Base-by-base conservation (phyloP, 2,797 vertebrate species). In the Chaunax sp. region DNA sequence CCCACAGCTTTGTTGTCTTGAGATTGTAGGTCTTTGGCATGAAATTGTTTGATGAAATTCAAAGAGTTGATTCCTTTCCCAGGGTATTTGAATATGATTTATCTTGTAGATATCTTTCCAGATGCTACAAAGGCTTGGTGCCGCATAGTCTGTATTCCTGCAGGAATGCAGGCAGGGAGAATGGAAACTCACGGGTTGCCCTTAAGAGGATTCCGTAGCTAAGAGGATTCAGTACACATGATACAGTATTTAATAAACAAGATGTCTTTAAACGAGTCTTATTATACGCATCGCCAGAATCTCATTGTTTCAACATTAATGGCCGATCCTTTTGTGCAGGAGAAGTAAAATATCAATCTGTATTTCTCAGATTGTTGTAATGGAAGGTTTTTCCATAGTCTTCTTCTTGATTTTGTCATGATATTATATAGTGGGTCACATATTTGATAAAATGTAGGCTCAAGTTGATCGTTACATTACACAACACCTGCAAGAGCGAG, bases 211-310 rank as follows among this genome's bases (percentile, higher is more conserved):
- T 87, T 81, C 53, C 58, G 50, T 40, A 50, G 45, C 68, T 87
- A 83, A 87, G 68, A 85, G 81, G 87, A 88, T 90, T 84, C 59
- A 53, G 62, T 10, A 65, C 69, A 75, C 66, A 73, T 72, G 52
- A 73, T 76, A 52, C 47, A 40, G 49, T 25, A 69, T 50, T 46
- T 35, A 46, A 43, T 18, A 19, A 49, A 59, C 2, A 5, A 57
- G 25, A 44, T 25, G 30, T 14, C 41, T 46, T 5, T 28, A 4
- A 45, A 47, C 10, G 19, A 43, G 30, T 50, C 25, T 15, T 25
- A 25, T 47, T 50, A 18, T 15, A 33, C 25, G 35, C 13, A 53
- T 49, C 16, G 26, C 15, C 12, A 18, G 16, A 20, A 46, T 44
- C 46, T 55, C 28, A 30, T 30, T 9, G 9, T 4, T 9, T 30